A percentile compares a stretch with the other conserved stretches of the same genome.
These are phyloP conservation scores for Drosophila cracens DNA, from an alignment of 2,888 invertebrate genomes.

Conservation along the genomic window DNA sequence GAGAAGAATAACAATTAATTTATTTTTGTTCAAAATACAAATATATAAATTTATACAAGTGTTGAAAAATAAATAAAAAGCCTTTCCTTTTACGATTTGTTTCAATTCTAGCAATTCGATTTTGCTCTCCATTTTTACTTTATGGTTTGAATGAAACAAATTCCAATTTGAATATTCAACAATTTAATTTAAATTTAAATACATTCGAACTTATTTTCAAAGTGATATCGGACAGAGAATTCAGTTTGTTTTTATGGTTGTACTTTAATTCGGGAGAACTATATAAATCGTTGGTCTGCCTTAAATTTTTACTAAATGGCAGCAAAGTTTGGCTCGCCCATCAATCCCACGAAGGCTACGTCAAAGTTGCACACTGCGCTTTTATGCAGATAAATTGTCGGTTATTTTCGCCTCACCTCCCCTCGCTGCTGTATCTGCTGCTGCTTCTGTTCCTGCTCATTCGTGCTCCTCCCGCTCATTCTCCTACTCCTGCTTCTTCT, in stretches of 20 bases:
- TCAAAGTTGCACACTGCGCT: slow-evolving; percentile 80
- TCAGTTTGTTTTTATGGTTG: background rate
- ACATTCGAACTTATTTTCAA: background rate
- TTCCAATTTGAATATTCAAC: background rate
- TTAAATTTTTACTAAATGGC: slow-evolving; percentile 56
- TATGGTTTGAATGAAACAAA: background rate
- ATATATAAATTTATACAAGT: background rate
- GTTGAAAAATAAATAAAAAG: background rate
- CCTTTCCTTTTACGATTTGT: background rate
- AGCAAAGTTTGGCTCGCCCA: slow-evolving; percentile 71
- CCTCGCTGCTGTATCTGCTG: background rate
- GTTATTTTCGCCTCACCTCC: slow-evolving; percentile 59
- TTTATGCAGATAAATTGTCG: slow-evolving; percentile 81
- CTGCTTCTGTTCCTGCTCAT: background rate
- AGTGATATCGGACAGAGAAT: background rate
- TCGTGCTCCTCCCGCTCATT: slow-evolving; percentile 6
- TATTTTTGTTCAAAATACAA: background rate
- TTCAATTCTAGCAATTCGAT: background rate
- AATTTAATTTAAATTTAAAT: background rate
- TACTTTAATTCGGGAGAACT: slow-evolving; percentile 18
- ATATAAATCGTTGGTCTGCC: slow-evolving; percentile 27
- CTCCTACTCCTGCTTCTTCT: background rate
- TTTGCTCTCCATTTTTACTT: background rate
- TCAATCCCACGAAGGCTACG: slow-evolving; percentile 68
- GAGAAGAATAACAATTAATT: background rate